Evolutionary conservation across 2,888 invertebrate genomes (phyloP).

Genomic region (Nineta flava): DNA sequence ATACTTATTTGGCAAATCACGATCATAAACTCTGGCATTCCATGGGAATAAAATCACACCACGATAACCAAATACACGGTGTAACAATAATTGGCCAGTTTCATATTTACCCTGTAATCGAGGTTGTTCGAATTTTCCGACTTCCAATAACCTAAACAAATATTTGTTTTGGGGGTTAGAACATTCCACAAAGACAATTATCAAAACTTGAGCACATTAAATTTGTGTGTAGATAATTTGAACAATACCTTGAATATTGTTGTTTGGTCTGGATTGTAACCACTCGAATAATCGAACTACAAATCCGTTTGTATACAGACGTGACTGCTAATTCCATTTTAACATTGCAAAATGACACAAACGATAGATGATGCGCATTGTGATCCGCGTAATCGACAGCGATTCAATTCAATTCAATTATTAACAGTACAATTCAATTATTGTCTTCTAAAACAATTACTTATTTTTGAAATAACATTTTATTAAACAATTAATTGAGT

Average conservation of each 20-base stretch:
- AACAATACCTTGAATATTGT: slow-evolving; percentile 3
- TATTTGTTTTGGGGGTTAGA: too few relatives aligned
- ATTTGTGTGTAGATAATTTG: not conserved
- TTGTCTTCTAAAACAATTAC: too few relatives aligned
- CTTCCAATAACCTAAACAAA: slow-evolving; percentile 69
- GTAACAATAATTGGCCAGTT: slow-evolving; percentile 90
- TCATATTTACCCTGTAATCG: slow-evolving; percentile 84
- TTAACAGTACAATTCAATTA: too few relatives aligned
- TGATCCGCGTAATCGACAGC: not conserved
- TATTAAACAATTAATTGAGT: too few relatives aligned
- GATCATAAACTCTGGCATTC: slow-evolving; percentile 88
- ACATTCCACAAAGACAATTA: too few relatives aligned
- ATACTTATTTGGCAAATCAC: slow-evolving; percentile 53
- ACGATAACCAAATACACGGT: slow-evolving; percentile 92
- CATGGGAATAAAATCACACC: slow-evolving; percentile 96
- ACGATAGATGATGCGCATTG: slow-evolving; percentile 4
- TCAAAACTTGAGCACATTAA: too few relatives aligned
- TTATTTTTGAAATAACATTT: too few relatives aligned
- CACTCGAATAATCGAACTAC: not conserved
- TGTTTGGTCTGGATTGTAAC: not conserved
- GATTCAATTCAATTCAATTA: not conserved
- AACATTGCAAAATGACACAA: slow-evolving; percentile 4
- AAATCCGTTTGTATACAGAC: slow-evolving; percentile 1
- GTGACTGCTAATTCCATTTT: slow-evolving; percentile 7
- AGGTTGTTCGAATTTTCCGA: slow-evolving; percentile 77